phyloP scores from a whole-genome alignment of 1,140 invertebrate species.

The Drosophila nigrodunni region DNA sequence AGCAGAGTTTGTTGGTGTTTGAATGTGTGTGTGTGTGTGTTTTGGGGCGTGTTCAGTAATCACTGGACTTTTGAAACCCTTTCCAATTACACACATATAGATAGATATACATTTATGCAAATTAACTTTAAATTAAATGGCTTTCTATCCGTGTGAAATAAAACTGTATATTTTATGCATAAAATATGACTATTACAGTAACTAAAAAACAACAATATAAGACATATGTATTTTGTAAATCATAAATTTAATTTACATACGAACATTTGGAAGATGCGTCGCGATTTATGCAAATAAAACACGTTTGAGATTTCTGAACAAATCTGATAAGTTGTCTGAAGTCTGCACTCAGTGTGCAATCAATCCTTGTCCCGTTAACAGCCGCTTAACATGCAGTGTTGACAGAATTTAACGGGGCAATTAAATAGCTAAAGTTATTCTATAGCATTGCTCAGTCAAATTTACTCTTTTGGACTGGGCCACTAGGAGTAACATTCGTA shows the following conservation, averaged over 20 bases:
- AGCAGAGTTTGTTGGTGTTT: slow-evolving; percentile 5
- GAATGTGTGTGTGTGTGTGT: not conserved
- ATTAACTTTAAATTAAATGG: slow-evolving; percentile 23
- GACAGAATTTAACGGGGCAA: not conserved
- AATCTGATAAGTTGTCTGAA: slow-evolving; percentile 14
- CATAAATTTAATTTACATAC: slow-evolving; percentile 61
- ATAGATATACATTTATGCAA: slow-evolving; percentile 54
- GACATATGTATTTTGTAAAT: slow-evolving; percentile 59
- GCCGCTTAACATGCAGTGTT: slow-evolving; percentile 5
- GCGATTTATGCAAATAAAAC: slow-evolving; percentile 68
- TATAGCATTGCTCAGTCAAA: not conserved
- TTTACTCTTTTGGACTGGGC: no score
- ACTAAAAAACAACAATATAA: not conserved
- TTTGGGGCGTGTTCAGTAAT: slow-evolving; percentile 36
- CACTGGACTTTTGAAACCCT: slow-evolving; percentile 62
- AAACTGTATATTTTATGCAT: slow-evolving; percentile 17
- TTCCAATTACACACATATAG: slow-evolving; percentile 46
- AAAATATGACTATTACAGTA: slow-evolving; percentile 13
- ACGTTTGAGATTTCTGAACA: slow-evolving; percentile 36
- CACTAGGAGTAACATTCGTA: no score
- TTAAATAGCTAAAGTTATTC: slow-evolving; percentile 1
- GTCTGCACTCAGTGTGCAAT: slow-evolving; percentile 13
- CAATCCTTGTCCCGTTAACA: slow-evolving; percentile 42
- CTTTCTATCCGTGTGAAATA: slow-evolving; percentile 60
- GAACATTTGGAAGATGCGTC: slow-evolving; percentile 35